Evolutionary conservation across 2,113 vertebrate species (phyloP).

Genomic region (Narcine bancroftii): DNA sequence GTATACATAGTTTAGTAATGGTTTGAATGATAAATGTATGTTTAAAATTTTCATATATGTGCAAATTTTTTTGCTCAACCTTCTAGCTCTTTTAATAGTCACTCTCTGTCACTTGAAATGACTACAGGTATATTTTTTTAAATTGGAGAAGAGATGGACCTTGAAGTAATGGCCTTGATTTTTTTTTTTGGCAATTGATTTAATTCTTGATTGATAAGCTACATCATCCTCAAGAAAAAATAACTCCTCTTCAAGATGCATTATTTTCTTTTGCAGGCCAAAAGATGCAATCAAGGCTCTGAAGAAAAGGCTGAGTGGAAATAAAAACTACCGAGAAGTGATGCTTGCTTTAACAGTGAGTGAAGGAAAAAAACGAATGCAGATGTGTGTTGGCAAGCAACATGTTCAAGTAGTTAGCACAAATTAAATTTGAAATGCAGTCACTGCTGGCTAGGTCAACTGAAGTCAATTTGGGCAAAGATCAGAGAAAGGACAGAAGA

Average conservation of each 20-base stretch:
- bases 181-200: background rate
- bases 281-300: constrained; percentile 92
- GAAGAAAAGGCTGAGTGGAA: constrained; percentile 91
- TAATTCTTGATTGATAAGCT: background rate
- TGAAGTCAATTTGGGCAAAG: background rate
- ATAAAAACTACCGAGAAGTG: constrained; percentile 92
- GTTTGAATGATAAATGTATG: background rate
- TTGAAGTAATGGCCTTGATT: background rate
- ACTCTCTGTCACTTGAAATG: background rate
- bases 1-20: background rate
- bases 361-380: constrained; percentile 25
- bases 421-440: background rate
- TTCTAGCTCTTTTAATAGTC: background rate
- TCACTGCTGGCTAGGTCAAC: background rate
- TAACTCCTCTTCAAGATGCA: background rate
- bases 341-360: constrained; percentile 94
- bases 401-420: background rate
- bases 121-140: background rate
- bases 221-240: background rate
- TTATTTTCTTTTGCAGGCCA: constrained; percentile 61
- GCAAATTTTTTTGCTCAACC: background rate
- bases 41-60: background rate
- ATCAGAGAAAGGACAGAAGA: too few relatives aligned
- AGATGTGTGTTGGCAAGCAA: background rate
- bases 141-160: background rate